Evolutionary conservation across 2,797 vertebrate species (phyloP).

Genomic region (Loriculus beryllinus): DNA sequence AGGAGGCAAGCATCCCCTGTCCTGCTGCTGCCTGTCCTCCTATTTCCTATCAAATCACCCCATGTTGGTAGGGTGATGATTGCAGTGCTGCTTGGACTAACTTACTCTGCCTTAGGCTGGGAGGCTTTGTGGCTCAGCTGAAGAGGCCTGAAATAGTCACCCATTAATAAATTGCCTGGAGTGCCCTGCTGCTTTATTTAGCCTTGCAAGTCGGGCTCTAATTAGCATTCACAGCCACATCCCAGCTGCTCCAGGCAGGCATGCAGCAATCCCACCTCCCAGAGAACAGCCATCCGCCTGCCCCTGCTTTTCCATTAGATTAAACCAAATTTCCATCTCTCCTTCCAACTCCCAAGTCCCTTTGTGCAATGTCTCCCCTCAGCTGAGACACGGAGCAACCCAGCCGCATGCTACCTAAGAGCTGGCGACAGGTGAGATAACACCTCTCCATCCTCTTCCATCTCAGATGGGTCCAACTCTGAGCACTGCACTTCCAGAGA

Average conservation of each 20-base stretch:
- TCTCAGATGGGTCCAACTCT: background rate
- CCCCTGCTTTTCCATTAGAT: background rate
- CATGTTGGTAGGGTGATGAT: background rate
- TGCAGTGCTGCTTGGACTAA: background rate
- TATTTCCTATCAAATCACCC: background rate
- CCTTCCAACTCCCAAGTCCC: background rate
- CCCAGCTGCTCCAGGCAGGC: background rate
- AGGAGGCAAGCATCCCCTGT: background rate
- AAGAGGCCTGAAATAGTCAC: conserved; percentile 14
- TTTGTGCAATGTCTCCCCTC: background rate
- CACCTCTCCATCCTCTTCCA: background rate
- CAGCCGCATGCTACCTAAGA: rapidly evolving
- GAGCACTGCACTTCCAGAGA: background rate
- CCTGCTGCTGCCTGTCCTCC: background rate
- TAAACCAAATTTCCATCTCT: background rate
- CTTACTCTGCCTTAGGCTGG: background rate
- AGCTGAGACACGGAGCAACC: background rate
- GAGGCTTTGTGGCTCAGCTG: background rate
- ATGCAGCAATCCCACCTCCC: background rate
- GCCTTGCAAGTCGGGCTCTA: background rate
- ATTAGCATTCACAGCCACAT: background rate
- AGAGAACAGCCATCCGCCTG: background rate
- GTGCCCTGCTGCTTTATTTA: conserved; percentile 25
- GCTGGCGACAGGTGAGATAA: background rate
- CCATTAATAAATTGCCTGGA: conserved; percentile 28